phyloP scores from a whole-genome alignment of 2,888 invertebrate species.

The Ormia ochracea region DNA sequence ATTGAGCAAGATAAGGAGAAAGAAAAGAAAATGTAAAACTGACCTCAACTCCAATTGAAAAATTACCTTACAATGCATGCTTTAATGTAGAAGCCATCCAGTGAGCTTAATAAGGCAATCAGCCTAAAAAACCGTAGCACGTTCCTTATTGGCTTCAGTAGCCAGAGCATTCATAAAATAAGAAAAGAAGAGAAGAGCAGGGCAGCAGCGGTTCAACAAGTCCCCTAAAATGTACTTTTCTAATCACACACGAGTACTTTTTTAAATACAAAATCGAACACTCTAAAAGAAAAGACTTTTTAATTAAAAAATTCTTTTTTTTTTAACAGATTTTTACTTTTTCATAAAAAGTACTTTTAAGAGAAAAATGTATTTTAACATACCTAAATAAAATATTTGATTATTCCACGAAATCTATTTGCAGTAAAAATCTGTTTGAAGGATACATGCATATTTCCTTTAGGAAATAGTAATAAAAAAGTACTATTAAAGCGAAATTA shows the following conservation, averaged over 20 bases:
- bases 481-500: too few relatives aligned
- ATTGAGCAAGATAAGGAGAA: constrained; percentile 54
- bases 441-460: too few relatives aligned
- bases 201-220: not conserved
- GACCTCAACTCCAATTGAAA: constrained; percentile 53
- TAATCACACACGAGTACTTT: not conserved
- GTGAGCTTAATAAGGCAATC: constrained; percentile 4
- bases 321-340: too few relatives aligned
- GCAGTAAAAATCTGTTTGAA: too few relatives aligned
- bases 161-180: not conserved
- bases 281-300: not conserved
- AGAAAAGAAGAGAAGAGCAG: not conserved
- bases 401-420: too few relatives aligned
- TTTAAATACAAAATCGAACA: not conserved
- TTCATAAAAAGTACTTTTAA: not conserved
- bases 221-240: not conserved
- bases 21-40: constrained; percentile 24
- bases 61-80: constrained; percentile 49
- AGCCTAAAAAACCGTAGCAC: constrained; percentile 41
- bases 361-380: not conserved
- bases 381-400: too few relatives aligned
- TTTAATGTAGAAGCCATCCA: not conserved
- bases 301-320: not conserved
- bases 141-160: constrained; percentile 53
- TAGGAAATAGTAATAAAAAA: too few relatives aligned